phyloP scores from a whole-genome alignment of 2,113 vertebrate genomes.

The Ellobius talpinus region DNA sequence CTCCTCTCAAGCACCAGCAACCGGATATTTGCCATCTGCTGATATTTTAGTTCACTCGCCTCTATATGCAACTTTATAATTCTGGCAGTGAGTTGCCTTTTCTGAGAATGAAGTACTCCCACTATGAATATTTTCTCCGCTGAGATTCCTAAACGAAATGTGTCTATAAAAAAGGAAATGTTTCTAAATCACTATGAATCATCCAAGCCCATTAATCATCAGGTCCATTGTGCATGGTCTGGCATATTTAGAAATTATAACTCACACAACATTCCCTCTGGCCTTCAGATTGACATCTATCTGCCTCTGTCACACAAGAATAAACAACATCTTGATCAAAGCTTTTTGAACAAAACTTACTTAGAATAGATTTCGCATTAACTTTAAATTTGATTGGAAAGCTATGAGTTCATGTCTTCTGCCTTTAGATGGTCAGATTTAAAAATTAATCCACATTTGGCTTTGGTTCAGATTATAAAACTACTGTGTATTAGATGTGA shows the following conservation, averaged over 20 bases:
- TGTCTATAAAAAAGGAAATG: conserved; percentile 77
- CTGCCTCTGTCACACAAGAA: conserved; percentile 74
- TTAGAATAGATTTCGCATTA: neutral
- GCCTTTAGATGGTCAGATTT: neutral
- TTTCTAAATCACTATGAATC: conserved; percentile 86
- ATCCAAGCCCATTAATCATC: conserved; percentile 85
- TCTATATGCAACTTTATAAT: conserved; percentile 81
- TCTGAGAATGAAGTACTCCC: conserved; percentile 85
- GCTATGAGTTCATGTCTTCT: neutral
- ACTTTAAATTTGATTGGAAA: conserved; percentile 23
- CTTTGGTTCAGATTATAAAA: neutral
- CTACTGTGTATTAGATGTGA: neutral
- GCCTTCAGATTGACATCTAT: conserved; percentile 79
- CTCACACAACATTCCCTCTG: conserved; percentile 75
- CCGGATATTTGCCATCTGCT: conserved; percentile 75
- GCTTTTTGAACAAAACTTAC: neutral
- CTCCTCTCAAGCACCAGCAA: conserved; percentile 13
- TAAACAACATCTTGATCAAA: conserved; percentile 55
- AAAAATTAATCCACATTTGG: neutral
- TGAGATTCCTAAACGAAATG: conserved; percentile 80
- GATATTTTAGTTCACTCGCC: conserved; percentile 73
- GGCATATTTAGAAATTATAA: conserved; percentile 86
- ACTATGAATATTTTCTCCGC: conserved; percentile 83
- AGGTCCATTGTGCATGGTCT: conserved; percentile 84
- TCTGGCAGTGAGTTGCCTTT: conserved; percentile 83